A percentile compares a stretch with the other conserved stretches of the same genome.
phyloP scores from a whole-genome alignment of 2,888 invertebrate species.

The Netelia virgata region DNA sequence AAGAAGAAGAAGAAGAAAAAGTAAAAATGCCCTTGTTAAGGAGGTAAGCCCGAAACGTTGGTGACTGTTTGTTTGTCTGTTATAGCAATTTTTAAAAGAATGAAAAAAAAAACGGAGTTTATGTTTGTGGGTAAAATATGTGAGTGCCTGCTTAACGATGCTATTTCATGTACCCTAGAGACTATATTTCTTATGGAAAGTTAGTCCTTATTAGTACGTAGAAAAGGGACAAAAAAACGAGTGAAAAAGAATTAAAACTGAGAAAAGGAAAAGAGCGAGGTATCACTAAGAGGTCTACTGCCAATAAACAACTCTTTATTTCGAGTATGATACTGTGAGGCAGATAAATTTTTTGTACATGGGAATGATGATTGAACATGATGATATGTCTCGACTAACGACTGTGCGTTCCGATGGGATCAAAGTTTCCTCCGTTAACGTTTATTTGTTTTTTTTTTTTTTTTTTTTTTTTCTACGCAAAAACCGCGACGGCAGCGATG shows the following conservation, averaged over 20 bases:
- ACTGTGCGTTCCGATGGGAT: slow-evolving; percentile 57
- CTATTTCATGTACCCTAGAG: slow-evolving; percentile 81
- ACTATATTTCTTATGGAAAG: slow-evolving; percentile 71
- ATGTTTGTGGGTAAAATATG: slow-evolving; percentile 81
- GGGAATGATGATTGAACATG: slow-evolving; percentile 43
- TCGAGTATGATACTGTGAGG: slow-evolving; percentile 53
- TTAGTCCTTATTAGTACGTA: slow-evolving; percentile 63
- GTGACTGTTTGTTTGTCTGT: slow-evolving; percentile 83
- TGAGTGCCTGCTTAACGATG: slow-evolving; percentile 83
- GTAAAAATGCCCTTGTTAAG: slow-evolving; percentile 79
- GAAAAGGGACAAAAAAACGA: slow-evolving; percentile 15
- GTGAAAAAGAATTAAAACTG: slow-evolving; percentile 10
- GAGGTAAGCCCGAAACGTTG: slow-evolving; percentile 81
- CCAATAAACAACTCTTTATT: slow-evolving; percentile 59
- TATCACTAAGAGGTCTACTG: slow-evolving; percentile 67
- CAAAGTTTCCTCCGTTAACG: slow-evolving; percentile 63
- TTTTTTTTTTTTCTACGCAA: not conserved
- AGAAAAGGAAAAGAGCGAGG: slow-evolving; percentile 46
- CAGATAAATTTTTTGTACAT: slow-evolving; percentile 69
- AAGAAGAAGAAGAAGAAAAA: slow-evolving; percentile 3
- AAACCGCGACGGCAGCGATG: slow-evolving; percentile 43
- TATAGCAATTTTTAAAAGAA: slow-evolving; percentile 77
- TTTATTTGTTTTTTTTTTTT: slow-evolving; percentile 4
- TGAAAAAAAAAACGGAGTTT: slow-evolving; percentile 79
- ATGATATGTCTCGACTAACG: slow-evolving; percentile 33